These are phyloP conservation scores for Dascillus cervinus DNA, from an alignment of 2,888 invertebrate species.

Conservation along the genomic window DNA sequence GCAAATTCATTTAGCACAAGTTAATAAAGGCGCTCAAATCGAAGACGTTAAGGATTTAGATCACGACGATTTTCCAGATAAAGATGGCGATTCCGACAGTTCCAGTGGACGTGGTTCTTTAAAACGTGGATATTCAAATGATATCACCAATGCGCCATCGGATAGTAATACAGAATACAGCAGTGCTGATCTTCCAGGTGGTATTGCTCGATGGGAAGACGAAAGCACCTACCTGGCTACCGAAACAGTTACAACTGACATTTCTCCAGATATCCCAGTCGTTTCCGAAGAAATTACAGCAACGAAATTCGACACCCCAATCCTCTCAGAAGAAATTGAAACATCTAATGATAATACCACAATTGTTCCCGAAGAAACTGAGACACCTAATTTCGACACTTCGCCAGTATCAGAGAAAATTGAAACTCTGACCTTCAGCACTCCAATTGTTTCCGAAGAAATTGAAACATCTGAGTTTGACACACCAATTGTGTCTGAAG, in stretches of 20 bases:
- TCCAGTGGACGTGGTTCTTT: conserved; percentile 46
- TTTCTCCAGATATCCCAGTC: neutral
- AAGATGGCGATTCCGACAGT: conserved; percentile 53
- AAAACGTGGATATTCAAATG: conserved; percentile 5
- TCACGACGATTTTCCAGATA: conserved; percentile 42
- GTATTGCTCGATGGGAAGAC: conserved; percentile 74
- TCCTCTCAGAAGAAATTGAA: conserved; percentile 1
- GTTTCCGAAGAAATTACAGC: conserved; percentile 5
- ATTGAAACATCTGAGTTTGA: neutral
- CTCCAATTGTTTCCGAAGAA: conserved; percentile 1
- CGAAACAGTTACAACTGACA: conserved; percentile 34
- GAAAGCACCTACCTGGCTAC: conserved; percentile 67
- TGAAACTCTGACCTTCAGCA: neutral
- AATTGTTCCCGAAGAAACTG: neutral
- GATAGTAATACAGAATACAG: conserved; percentile 53
- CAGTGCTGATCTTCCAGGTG: conserved; percentile 68
- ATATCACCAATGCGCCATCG: conserved; percentile 8
- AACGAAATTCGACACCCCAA: neutral
- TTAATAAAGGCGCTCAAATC: conserved; percentile 31
- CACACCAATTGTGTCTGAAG: neutral
- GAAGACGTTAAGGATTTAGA: conserved; percentile 12
- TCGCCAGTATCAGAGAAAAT: neutral
- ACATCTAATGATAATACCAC: neutral
- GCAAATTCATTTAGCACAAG: conserved; percentile 48
- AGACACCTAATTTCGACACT: neutral